Conservation (phyloP, 2,888 invertebrate genomes). For the Latheticus oryzae region DNA sequence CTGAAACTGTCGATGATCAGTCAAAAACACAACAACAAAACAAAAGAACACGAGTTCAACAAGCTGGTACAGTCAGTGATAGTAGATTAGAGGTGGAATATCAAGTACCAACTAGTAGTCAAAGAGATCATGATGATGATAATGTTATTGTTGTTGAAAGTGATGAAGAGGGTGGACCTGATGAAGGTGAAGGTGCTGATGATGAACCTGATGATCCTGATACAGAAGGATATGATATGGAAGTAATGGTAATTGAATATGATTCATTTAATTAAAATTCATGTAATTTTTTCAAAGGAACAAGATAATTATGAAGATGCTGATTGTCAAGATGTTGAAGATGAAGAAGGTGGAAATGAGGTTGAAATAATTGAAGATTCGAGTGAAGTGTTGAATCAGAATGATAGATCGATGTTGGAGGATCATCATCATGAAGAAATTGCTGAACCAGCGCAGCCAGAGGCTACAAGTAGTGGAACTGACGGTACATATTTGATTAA, state of each 20-base stretch:
- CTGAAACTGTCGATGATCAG: constrained; percentile 67
- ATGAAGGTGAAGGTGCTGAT: constrained; percentile 68
- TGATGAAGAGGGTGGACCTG: constrained; percentile 79
- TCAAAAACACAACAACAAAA: constrained; percentile 64
- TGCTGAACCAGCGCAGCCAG: constrained; percentile 68
- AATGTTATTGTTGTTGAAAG: constrained; percentile 75
- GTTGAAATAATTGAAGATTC: constrained; percentile 74
- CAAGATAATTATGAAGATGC: constrained; percentile 69
- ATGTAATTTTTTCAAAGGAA: too few relatives aligned
- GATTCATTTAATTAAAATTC: too few relatives aligned
- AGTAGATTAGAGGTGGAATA: constrained; percentile 78
- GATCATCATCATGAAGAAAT: constrained; percentile 63
- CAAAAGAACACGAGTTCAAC: constrained; percentile 70
- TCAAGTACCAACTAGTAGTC: constrained; percentile 88
- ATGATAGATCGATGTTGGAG: constrained; percentile 58
- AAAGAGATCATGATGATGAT: constrained; percentile 87
- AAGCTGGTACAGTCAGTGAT: constrained; percentile 57
- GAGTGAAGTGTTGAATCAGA: constrained; percentile 75
- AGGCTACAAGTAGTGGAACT: constrained; percentile 83
- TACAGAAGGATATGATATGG: constrained; percentile 70
- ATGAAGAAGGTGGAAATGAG: constrained; percentile 66
- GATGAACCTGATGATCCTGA: constrained; percentile 69
- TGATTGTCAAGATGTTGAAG: constrained; percentile 68
- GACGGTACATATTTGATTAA: constrained; percentile 73
- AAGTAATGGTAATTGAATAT: constrained; percentile 58